Conservation (phyloP, 2,888 invertebrate genomes). For the Netelia fuscicornis region DNA sequence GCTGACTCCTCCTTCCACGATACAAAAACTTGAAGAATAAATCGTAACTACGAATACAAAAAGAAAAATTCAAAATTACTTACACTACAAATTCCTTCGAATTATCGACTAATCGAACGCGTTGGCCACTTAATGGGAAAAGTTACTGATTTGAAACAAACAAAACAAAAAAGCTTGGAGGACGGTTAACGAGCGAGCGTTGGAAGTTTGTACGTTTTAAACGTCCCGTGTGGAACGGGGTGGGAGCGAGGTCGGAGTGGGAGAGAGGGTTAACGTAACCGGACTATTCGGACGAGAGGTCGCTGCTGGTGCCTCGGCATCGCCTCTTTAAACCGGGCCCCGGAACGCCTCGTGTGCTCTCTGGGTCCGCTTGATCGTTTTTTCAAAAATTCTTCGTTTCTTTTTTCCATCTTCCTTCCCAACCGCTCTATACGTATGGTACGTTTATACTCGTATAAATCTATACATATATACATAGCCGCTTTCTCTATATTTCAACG, state of each 20-base stretch:
- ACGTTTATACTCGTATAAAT: not conserved
- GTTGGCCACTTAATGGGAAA: no score
- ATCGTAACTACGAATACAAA: not conserved
- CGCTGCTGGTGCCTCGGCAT: slow-evolving; percentile 42
- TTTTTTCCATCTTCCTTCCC: slow-evolving; percentile 31
- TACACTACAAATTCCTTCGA: not conserved
- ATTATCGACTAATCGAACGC: no score
- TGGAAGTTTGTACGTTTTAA: slow-evolving; percentile 47
- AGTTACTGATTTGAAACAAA: no score
- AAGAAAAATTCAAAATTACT: not conserved
- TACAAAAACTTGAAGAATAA: not conserved
- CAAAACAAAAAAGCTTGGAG: no score
- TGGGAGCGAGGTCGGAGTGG: not conserved
- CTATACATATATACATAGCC: not conserved
- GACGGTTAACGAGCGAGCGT: no score
- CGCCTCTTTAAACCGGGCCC: slow-evolving; percentile 73
- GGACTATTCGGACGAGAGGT: slow-evolving; percentile 51
- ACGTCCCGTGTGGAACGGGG: slow-evolving; percentile 36
- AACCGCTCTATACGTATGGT: not conserved
- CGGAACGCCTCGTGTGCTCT: slow-evolving; percentile 68
- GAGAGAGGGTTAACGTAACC: slow-evolving; percentile 56
- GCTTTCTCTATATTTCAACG: not conserved
- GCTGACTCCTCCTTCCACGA: no score
- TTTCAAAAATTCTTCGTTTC: slow-evolving; percentile 64
- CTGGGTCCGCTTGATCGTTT: slow-evolving; percentile 71